phyloP scores from a whole-genome alignment of 2,797 vertebrate species.

The Pseudopleuronectes americanus region DNA sequence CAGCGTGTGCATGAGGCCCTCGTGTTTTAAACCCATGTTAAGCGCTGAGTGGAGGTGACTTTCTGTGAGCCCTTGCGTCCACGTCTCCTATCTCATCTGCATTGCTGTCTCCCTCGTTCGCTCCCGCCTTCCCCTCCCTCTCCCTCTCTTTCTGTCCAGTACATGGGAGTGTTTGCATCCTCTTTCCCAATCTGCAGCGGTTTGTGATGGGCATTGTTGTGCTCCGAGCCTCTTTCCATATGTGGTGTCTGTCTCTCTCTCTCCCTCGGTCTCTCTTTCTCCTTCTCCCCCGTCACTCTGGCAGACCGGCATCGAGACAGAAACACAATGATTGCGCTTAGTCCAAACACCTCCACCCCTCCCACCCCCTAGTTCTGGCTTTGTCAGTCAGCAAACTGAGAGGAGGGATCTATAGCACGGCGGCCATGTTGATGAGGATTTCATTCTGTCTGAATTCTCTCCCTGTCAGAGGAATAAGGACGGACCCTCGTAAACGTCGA shows the following conservation, averaged over 20 bases:
- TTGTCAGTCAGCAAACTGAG: slow-evolving; percentile 60
- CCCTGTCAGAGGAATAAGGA: slow-evolving; percentile 72
- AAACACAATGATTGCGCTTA: slow-evolving; percentile 56
- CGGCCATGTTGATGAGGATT: slow-evolving; percentile 70
- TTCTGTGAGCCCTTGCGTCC: slow-evolving; percentile 47
- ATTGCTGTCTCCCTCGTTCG: slow-evolving; percentile 27
- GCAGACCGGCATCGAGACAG: slow-evolving; percentile 44
- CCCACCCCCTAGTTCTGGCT: slow-evolving; percentile 26
- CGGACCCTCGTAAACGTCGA: slow-evolving; percentile 70
- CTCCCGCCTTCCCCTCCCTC: slow-evolving; percentile 19
- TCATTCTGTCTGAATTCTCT: slow-evolving; percentile 70
- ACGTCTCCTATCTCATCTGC: slow-evolving; percentile 51
- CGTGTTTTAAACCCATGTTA: slow-evolving; percentile 52
- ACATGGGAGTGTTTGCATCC: slow-evolving; percentile 36
- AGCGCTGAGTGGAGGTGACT: slow-evolving; percentile 68
- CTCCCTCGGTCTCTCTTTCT: slow-evolving; percentile 24
- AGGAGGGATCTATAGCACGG: slow-evolving; percentile 59
- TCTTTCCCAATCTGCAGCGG: slow-evolving; percentile 31
- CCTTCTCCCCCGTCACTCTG: slow-evolving; percentile 21
- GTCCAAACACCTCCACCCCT: slow-evolving; percentile 34
- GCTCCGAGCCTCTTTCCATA: slow-evolving; percentile 53
- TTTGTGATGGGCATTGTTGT: slow-evolving; percentile 46
- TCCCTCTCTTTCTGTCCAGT: slow-evolving; percentile 15
- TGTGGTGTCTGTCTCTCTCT: slow-evolving; percentile 35
- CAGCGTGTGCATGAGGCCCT: slow-evolving; percentile 21